Evolutionary conservation across 2,888 invertebrate species (phyloP), one percentile per base, ranked within the genome.

Genomic region (Lasioglossum leucozonium): DNA sequence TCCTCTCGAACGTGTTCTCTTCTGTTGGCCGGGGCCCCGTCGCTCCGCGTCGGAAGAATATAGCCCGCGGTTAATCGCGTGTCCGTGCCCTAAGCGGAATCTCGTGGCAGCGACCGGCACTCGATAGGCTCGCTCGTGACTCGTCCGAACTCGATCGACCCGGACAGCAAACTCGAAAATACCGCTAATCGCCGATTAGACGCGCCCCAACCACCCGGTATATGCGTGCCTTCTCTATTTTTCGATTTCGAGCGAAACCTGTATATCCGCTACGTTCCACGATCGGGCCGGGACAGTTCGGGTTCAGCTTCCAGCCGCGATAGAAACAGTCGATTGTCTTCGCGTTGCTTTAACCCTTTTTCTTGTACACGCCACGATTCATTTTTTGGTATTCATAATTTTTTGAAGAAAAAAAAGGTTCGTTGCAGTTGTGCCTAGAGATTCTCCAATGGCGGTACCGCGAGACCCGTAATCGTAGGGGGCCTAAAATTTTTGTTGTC

Each of bases 11-110:
- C 65, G 73, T 83, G 77, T 8, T 44, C 80, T 84, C 73, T 73
- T 72, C 76, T 73, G 34, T 18, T 51, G 8, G 51, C 34, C 65
- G 13, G 4, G 26, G 30, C 18, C 65, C 18, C 18, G 85, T 58
- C 58, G 26, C 58, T 26, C 30, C 58, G 26, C 58, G 58, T 91
- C 89, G 88, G 86, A 89, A 91, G 91, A 90, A 91, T 91, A 92
- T 91, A 92, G 93, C 94, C 93, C 91, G 91, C 93, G 93, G 94
- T 94, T 94, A 94, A 94, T 94, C 94, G 93, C 94, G 93, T 91
- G 94, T 94, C 93, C 93, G 94, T 91, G 91, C 92, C 90, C 91
- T 88, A 90, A 92, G 93, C 92, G 92, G 92, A 92, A 93, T 93
- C 93, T 92, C 93, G 91, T 91, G 91, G 91, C 90, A 88, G 90